These are phyloP conservation scores for Tethea ocularis DNA, from an alignment of 2,888 invertebrate genomes.

Conservation along the genomic window DNA sequence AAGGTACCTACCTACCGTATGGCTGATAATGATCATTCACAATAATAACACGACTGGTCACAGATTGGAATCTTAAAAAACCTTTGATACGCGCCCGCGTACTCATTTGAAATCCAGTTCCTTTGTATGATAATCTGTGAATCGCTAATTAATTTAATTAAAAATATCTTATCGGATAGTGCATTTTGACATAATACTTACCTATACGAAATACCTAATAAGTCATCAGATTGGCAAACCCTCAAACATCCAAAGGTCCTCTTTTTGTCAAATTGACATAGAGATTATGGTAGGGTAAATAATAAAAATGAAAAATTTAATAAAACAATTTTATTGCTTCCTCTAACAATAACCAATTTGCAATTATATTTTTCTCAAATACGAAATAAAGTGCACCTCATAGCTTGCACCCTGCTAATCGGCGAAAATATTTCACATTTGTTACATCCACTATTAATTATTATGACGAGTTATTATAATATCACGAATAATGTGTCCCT, in stretches of 20 bases:
- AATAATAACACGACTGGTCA: no score
- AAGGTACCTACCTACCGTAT: no score
- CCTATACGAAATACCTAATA: no score
- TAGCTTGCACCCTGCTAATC: conserved; percentile 58
- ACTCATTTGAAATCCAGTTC: neutral
- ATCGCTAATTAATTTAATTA: neutral
- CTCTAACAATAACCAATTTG: conserved; percentile 46
- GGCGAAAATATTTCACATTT: conserved; percentile 50
- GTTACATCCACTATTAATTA: conserved; percentile 20
- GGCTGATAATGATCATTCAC: no score
- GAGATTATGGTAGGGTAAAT: neutral
- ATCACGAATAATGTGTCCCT: conserved; percentile 56
- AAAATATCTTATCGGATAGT: neutral
- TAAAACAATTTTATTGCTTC: conserved; percentile 77
- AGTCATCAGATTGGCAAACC: no score
- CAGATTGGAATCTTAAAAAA: no score
- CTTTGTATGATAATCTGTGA: neutral
- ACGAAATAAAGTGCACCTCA: conserved; percentile 53
- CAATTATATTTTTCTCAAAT: conserved; percentile 17
- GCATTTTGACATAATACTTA: neutral
- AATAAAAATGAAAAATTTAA: conserved; percentile 34
- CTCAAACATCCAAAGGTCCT: no score
- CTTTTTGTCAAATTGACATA: neutral
- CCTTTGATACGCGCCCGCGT: neutral
- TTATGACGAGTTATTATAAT: conserved; percentile 16